Base-by-base conservation (phyloP, 2,888 invertebrate genomes). In the Fragum fragum region DNA sequence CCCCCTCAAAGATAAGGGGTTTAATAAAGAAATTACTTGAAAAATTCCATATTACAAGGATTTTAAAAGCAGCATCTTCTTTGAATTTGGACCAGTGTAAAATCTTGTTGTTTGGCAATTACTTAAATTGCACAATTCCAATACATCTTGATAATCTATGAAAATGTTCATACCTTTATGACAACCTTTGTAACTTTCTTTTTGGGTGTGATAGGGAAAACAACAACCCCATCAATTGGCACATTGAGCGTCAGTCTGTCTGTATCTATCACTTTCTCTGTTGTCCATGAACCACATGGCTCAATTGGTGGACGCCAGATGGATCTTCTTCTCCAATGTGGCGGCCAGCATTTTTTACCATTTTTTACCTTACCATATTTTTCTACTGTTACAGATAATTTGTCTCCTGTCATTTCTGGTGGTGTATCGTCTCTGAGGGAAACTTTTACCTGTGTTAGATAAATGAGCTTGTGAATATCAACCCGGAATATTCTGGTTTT, bases 361-460 rank as follows among this genome's bases (percentile, higher is more conserved):
- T 26, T n/a, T 26, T 39, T 21, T 1, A 66, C 66, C 23, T 42
- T 66, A 23, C 23, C 23, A 42, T 66, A 66, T 23, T 85, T 78
- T n/a, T 85, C 88, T 0, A 89, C 86, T 0, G 83, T 83, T 39
- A 88, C 86, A 2, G 79, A 75, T 2, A 87, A 70, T n/a, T 77
- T 18, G 3, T 73, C 74, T 16, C 26, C 68, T 0, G 75, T 68
- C 6, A 66, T 68, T 1, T 77, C 83, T 11, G 81, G 79, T 21
- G 90, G 88, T 3, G 81, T 78, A 29, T 81, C 88, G 63, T 91
- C 91, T 47, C 81, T 84, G 53, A 87, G 87, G 11, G 87, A 79
- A 0, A 88, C 90, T 73, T 88, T 88, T 0, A 89, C 77, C 91
- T 91, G 75, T 21, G 63, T 6, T 6, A 6, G 32, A 42, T 59